Evolutionary conservation across 2,888 invertebrate species (phyloP), one percentile per base, ranked within the genome.

Genomic region (Conus canariensis): DNA sequence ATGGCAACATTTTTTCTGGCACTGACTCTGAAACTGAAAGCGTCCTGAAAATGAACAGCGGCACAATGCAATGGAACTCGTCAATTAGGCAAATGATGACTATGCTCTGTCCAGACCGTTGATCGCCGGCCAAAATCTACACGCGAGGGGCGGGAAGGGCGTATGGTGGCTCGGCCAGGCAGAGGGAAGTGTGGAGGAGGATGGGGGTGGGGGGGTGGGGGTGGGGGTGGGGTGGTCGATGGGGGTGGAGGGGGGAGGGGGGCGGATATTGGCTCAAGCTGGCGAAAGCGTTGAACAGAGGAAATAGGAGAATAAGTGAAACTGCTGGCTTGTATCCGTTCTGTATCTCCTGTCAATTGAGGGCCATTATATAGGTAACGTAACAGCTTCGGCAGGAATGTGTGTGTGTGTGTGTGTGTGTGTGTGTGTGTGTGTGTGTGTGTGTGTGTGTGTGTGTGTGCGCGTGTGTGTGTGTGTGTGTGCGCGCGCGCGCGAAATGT

Each of bases 41-140:
- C 8, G 22, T 83, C 56, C 56, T 83, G 82, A 3, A 83, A 83
- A 83, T 83, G 82, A 83, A 83, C 56, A 58, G 82, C 56, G n/a
- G 58, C 56, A 6, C 58, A 58, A 58, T 56, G 56, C 58, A 58
- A 58, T 58, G 82, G 82, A 25, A 83, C 56, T 83, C 22, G 82
- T 83, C 82, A 83, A 83, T 83, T 83, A 83, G 82, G 82, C 58
- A 83, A 83, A 83, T 83, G 82, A 83, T 83, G 82, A 58, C 56
- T 58, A 25, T 22, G 7, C 22, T 83, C 25, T 19, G 19, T 58
- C 82, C 82, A 83, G 58, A 56, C 82, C 7, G 58, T 6, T 9
- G n/a, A 83, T 58, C 56, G 56, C 10, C 19, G 22, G 82, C 82
- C 82, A 83, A 56, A 56, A 83, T 30, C 77, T 80, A 80, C 77